A percentile compares a stretch with the other conserved stretches of the same genome.
phyloP scores from a whole-genome alignment of 92 coral and sea anemone species.

The Heliopora coerulea region DNA sequence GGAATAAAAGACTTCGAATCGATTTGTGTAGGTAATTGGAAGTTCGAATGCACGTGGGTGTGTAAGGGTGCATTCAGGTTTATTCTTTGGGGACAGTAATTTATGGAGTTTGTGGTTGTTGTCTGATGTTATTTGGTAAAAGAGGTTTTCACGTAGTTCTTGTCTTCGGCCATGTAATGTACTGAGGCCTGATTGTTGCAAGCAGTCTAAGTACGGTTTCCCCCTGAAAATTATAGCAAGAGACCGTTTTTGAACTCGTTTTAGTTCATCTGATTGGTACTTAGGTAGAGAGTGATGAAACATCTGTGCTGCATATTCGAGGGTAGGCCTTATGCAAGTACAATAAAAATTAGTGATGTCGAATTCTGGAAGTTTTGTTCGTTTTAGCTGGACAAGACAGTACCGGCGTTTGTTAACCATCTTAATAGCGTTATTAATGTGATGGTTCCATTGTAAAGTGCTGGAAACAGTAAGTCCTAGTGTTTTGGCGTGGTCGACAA shows the following conservation, averaged over 20 bases:
- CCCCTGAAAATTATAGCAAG: conserved; percentile 4
- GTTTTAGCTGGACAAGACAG: conserved; percentile 33
- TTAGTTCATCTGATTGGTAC: conserved; percentile 10
- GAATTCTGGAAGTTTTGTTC: conserved; percentile 7
- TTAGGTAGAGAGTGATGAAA: conserved; percentile 43
- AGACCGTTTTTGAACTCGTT: conserved; percentile 29
- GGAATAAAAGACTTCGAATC: conserved; percentile 12
- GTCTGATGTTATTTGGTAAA: background rate
- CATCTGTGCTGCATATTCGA: conserved; percentile 38
- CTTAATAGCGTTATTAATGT: conserved; percentile 17
- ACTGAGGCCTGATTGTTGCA: background rate
- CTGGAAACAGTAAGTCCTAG: conserved; percentile 28
- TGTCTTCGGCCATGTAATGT: conserved; percentile 13
- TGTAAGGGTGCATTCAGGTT: background rate
- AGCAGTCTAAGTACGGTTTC: background rate
- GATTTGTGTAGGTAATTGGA: conserved; percentile 7
- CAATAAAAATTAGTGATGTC: conserved; percentile 34
- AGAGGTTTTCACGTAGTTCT: background rate
- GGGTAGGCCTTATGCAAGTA: conserved; percentile 29
- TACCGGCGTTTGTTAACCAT: conserved; percentile 42
- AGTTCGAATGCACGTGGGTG: conserved; percentile 8
- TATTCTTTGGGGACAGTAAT: conserved; percentile 14
- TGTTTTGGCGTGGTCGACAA: conserved; percentile 38
- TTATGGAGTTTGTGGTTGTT: conserved; percentile 20
- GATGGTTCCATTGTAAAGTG: conserved; percentile 36